phyloP scores from a whole-genome alignment of 2,888 invertebrate genomes.

The Halocaridina rubra region DNA sequence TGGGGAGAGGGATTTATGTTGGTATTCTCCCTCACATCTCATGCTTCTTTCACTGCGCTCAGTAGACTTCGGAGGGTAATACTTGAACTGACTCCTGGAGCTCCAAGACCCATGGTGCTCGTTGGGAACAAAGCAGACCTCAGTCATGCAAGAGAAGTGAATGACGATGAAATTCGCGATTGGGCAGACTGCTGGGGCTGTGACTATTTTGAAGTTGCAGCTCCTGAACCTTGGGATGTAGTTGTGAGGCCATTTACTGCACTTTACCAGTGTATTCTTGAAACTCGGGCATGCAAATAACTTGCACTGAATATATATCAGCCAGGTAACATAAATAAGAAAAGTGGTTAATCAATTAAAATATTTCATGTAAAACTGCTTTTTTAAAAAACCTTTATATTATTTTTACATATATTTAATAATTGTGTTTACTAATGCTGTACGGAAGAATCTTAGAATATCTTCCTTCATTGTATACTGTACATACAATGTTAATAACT shows the following conservation, averaged over 20 bases:
- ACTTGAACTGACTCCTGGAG: constrained; percentile 42
- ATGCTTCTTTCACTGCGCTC: constrained; percentile 26
- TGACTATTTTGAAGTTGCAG: constrained; percentile 47
- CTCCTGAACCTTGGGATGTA: constrained; percentile 46
- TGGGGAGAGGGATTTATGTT: constrained; percentile 53
- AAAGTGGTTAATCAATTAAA: no score
- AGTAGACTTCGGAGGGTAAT: constrained; percentile 39
- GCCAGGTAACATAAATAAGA: no score
- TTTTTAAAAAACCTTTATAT: no score
- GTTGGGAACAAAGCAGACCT: constrained; percentile 56
- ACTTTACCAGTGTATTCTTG: constrained; percentile 35
- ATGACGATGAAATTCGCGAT: constrained; percentile 33
- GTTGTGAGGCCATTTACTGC: constrained; percentile 45
- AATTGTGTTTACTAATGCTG: no score
- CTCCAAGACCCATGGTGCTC: constrained; percentile 43
- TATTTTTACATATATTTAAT: no score
- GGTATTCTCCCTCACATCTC: constrained; percentile 46
- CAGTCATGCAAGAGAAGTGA: constrained; percentile 35
- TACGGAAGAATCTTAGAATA: no score
- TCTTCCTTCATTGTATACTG: no score
- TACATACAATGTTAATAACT: no score
- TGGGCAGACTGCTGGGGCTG: constrained; percentile 37
- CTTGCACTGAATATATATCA: no score
- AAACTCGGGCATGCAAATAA: no score
- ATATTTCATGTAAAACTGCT: no score